These are phyloP conservation scores for Vimba vimba DNA, from an alignment of 2,113 vertebrate species.

Conservation along the genomic window DNA sequence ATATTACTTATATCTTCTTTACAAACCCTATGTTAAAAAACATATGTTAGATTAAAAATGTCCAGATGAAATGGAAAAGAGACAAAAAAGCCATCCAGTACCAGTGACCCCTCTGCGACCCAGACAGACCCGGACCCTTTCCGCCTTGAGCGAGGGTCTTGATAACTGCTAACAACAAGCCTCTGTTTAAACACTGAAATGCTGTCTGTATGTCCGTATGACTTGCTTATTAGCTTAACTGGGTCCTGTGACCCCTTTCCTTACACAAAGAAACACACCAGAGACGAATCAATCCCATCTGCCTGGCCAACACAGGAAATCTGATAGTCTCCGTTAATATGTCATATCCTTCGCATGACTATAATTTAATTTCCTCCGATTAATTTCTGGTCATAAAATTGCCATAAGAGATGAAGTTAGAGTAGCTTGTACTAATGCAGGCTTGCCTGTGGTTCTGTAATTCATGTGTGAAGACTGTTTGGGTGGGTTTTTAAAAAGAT, in stretches of 20 bases:
- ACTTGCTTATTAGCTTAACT: conserved; percentile 65
- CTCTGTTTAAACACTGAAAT: conserved; percentile 49
- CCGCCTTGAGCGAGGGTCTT: conserved; percentile 15
- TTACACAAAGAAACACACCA: conserved; percentile 31
- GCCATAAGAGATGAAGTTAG: neutral
- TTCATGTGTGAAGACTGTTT: neutral
- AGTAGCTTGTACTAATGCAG: conserved; percentile 9
- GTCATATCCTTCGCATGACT: conserved; percentile 54
- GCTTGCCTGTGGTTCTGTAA: neutral
- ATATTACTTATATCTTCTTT: neutral
- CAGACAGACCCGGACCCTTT: neutral
- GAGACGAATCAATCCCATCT: conserved; percentile 50
- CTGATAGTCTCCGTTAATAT: conserved; percentile 49
- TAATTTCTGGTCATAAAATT: conserved; percentile 53
- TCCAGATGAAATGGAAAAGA: neutral
- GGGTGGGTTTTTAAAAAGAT: conserved; percentile 18
- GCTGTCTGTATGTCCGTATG: conserved; percentile 49
- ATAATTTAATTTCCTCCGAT: conserved; percentile 65
- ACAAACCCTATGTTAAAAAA: neutral
- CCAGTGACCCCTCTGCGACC: conserved; percentile 6
- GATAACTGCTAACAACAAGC: conserved; percentile 52
- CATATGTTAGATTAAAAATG: neutral
- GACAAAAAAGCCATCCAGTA: conserved; percentile 30
- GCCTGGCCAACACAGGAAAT: conserved; percentile 61
- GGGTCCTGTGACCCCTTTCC: conserved; percentile 53